Evolutionary conservation across 2,797 vertebrate genomes (phyloP), one percentile per base, ranked within the genome.

Genomic region (Rhinophrynus dorsalis): DNA sequence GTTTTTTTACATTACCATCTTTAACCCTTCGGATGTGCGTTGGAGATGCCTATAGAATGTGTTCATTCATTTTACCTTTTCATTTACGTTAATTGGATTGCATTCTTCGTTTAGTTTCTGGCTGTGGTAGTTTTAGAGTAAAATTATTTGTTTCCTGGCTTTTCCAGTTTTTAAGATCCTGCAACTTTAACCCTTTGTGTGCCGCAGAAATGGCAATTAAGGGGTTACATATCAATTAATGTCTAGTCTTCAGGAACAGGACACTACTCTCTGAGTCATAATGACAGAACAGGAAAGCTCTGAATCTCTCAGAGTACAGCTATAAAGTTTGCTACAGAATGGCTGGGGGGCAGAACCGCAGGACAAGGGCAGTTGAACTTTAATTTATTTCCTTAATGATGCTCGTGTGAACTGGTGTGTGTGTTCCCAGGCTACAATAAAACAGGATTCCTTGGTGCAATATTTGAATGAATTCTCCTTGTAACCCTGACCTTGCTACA

Each of bases 281-380:
- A 38, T 35, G 37, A 40, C 29, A 48, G 40, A 12, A 9, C 40
- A 48, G 52, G 61, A 20, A 48, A 51, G 54, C 37, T 62, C 27
- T 63, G 50, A 55, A 52, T 59, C 32, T 50, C 42, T 52, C n/a
- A 27, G 60, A 66, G 48, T 35, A 42, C 35, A 33, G 61, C 69
- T 52, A 72, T 72, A 72, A 65, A 65, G 45, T 42, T 51, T 52
- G 20, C 54, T 66, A n/a, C 44, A 59, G 33, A 42, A 58, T n/a
- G 69, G 33, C 69, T 66, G 26, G 42, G 52, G 50, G 69, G 61
- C 61, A 66, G 33, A 59, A 51, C 70, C 54, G 54, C 55, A 52
- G 58, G 55, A 73, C 70, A 73, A 73, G 70, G 62, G 55, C 70
- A 73, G 70, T 66, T 73, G 62, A 67, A 60, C 62, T 67, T 66